Evolutionary conservation across 2,888 invertebrate genomes (phyloP).

Genomic region (Tridacna gigas): DNA sequence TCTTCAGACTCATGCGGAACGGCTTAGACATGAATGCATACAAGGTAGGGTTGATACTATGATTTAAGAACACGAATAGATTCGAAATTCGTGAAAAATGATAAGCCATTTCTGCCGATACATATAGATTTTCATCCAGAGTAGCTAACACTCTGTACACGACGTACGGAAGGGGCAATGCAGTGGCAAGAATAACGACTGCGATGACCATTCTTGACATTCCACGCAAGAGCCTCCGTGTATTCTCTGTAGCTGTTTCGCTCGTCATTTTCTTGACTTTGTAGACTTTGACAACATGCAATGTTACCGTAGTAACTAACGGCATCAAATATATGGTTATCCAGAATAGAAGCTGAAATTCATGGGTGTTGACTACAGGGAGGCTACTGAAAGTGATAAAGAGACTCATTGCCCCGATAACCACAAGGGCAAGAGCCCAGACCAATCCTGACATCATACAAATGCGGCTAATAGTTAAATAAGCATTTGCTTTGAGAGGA

Average conservation of each 20-base stretch:
- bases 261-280: conserved; percentile 37
- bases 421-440: conserved; percentile 43
- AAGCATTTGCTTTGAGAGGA: conserved; percentile 38
- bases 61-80: conserved; percentile 46
- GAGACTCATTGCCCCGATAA: conserved; percentile 35
- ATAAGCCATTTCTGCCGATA: conserved; percentile 15
- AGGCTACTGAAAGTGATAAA: conserved; percentile 11
- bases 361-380: conserved; percentile 16
- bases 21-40: conserved; percentile 55
- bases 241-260: conserved; percentile 37
- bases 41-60: conserved; percentile 56
- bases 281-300: conserved; percentile 47
- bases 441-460: conserved; percentile 41
- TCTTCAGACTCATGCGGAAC: conserved; percentile 52
- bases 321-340: conserved; percentile 50
- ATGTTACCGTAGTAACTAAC: conserved; percentile 35
- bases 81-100: conserved; percentile 36
- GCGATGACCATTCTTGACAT: conserved; percentile 57
- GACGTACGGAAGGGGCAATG: conserved; percentile 53
- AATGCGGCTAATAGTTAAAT: conserved; percentile 36
- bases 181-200: conserved; percentile 47
- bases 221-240: conserved; percentile 45
- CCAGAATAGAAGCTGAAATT: conserved; percentile 47
- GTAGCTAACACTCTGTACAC: conserved; percentile 26
- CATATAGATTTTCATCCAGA: neutral